These are phyloP conservation scores for Trichopria drosophilae DNA, from an alignment of 2,888 invertebrate species.

Conservation along the genomic window DNA sequence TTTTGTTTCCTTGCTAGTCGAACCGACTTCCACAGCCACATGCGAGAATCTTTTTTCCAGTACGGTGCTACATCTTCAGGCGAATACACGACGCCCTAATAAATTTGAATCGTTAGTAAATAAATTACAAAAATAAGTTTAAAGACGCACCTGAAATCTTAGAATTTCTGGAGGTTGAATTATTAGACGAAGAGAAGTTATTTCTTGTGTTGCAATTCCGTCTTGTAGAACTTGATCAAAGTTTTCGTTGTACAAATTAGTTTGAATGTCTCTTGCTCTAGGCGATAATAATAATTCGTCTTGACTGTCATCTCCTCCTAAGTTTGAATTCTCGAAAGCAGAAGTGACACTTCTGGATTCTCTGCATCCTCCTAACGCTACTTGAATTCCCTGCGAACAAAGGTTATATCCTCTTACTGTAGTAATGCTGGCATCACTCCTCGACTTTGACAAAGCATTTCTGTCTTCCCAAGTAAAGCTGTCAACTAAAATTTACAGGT, in stretches of 20 bases:
- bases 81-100: constrained; percentile 64
- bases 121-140: constrained; percentile 2
- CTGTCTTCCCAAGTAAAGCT: constrained; percentile 18
- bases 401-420: constrained; percentile 22
- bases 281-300: constrained; percentile 2
- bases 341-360: constrained; percentile 42
- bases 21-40: constrained; percentile 66
- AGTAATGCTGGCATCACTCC: constrained; percentile 28
- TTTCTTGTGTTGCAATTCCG: constrained; percentile 45
- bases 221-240: constrained; percentile 23
- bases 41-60: constrained; percentile 74
- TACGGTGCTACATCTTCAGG: constrained; percentile 66
- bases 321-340: constrained; percentile 40
- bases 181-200: constrained; percentile 44
- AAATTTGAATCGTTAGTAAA: constrained; percentile 41
- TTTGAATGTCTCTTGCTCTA: constrained; percentile 31
- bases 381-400: constrained; percentile 15
- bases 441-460: constrained; percentile 24
- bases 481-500: constrained; percentile 20
- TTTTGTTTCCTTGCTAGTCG: constrained; percentile 39
- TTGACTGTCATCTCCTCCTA: constrained; percentile 28
- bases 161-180: constrained; percentile 49
- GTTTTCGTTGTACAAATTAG: constrained; percentile 39
- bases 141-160: constrained; percentile 46
- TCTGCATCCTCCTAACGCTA: constrained; percentile 23